Conservation (phyloP, 1,140 invertebrate genomes). For the Heliothis virescens region DNA sequence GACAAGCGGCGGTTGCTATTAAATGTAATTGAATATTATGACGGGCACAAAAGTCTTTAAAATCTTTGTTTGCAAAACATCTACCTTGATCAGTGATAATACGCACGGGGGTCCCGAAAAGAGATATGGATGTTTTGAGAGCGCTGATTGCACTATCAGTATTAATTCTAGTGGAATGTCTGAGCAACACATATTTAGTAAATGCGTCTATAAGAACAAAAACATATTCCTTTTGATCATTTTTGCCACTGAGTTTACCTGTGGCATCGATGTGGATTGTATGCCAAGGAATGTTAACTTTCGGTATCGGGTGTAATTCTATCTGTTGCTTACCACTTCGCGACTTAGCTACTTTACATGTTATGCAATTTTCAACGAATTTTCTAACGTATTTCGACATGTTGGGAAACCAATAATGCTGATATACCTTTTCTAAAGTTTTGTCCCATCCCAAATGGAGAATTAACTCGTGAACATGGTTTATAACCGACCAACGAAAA, state of each 20-base stretch:
- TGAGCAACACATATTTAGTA: background rate
- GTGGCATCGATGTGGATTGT: conserved; percentile 27
- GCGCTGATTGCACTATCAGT: too few relatives aligned
- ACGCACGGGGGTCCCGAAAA: conserved; percentile 60
- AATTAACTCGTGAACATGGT: background rate
- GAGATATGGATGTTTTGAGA: background rate
- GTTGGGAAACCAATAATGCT: background rate
- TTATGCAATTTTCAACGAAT: background rate
- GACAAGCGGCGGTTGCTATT: conserved; percentile 55
- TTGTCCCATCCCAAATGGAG: background rate
- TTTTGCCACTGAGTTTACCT: conserved; percentile 46
- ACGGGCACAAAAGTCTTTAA: conserved; percentile 59
- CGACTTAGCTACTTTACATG: background rate
- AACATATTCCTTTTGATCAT: background rate
- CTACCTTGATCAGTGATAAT: conserved; percentile 64
- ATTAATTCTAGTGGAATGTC: background rate
- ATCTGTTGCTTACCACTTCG: background rate
- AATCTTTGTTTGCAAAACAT: conserved; percentile 61
- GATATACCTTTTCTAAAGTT: background rate
- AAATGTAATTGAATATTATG: conserved; percentile 55
- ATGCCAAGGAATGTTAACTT: background rate
- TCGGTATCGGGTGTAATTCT: background rate
- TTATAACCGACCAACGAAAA: too few relatives aligned
- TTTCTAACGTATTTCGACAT: background rate
- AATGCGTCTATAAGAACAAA: background rate